phyloP scores from a whole-genome alignment of 2,888 invertebrate genomes.

The Mongoloraphidia duomilia region DNA sequence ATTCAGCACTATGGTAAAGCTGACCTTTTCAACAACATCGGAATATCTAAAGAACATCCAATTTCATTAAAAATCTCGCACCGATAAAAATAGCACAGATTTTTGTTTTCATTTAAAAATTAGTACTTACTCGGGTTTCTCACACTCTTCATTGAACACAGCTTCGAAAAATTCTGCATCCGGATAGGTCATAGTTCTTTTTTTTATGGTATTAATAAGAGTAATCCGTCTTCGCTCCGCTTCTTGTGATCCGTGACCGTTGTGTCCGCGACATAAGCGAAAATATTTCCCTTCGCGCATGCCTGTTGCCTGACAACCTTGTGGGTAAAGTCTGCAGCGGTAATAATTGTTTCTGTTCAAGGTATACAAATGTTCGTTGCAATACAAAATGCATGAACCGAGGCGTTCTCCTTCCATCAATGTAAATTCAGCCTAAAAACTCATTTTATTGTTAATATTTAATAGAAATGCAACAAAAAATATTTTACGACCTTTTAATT shows the following conservation, averaged over 20 bases:
- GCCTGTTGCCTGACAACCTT: slow-evolving; percentile 5
- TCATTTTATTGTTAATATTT: not conserved
- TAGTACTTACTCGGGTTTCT: slow-evolving; percentile 3
- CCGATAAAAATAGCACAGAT: not conserved
- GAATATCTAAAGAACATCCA: not conserved
- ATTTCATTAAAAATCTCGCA: not conserved
- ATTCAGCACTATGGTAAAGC: slow-evolving; percentile 5
- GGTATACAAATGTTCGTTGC: slow-evolving; percentile 5
- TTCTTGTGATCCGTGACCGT: slow-evolving; percentile 5
- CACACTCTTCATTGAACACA: slow-evolving; percentile 4
- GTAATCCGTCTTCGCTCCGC: slow-evolving; percentile 2
- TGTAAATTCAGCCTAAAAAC: slow-evolving; percentile 3
- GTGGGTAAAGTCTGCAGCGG: slow-evolving; percentile 6
- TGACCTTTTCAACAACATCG: slow-evolving; percentile 6
- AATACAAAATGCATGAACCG: slow-evolving; percentile 5
- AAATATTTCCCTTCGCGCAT: slow-evolving; percentile 3
- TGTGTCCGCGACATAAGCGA: slow-evolving; percentile 4
- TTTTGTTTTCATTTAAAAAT: not conserved
- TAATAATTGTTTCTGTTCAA: slow-evolving; percentile 5
- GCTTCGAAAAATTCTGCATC: slow-evolving; percentile 2
- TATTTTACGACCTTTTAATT: too few relatives aligned
- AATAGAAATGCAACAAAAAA: too few relatives aligned
- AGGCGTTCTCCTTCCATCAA: slow-evolving; percentile 7
- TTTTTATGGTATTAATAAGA: slow-evolving; percentile 6
- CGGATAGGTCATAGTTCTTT: slow-evolving; percentile 4